Conservation (phyloP, 2,888 invertebrate species). For the Scelioninae gen. 2 region DNA sequence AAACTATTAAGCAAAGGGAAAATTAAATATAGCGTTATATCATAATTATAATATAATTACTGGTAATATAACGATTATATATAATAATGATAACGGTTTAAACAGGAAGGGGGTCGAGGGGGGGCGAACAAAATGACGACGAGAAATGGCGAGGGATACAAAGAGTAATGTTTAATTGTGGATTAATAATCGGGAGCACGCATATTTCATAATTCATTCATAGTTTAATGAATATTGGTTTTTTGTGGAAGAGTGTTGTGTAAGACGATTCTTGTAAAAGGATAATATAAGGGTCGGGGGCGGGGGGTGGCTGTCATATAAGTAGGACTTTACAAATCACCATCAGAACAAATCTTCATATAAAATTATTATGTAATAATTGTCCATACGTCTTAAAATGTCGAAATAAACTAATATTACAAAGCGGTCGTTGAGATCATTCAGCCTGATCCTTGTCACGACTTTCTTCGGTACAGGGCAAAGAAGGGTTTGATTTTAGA, state of each 20-base stretch:
- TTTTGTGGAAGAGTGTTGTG: conserved; percentile 68
- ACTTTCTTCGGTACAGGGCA: too few species aligned
- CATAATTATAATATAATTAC: conserved; percentile 73
- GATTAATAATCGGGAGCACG: conserved; percentile 69
- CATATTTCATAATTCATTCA: conserved; percentile 72
- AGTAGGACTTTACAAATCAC: conserved; percentile 66
- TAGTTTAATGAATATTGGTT: conserved; percentile 68
- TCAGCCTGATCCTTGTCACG: too few species aligned
- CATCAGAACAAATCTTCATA: conserved; percentile 72
- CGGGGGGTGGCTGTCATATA: conserved; percentile 46
- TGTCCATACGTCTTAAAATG: conserved; percentile 75
- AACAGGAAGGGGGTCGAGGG: conserved; percentile 42
- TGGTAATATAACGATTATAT: conserved; percentile 73
- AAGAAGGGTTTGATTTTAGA: too few species aligned
- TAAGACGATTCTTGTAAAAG: conserved; percentile 65
- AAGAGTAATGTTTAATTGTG: conserved; percentile 70
- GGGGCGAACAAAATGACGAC: conserved; percentile 6
- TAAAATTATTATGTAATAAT: conserved; percentile 75
- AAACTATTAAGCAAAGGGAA: conserved; percentile 61
- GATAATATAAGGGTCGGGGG: conserved; percentile 58
- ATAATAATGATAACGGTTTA: conserved; percentile 70
- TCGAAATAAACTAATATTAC: conserved; percentile 74
- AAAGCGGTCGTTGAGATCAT: too few species aligned
- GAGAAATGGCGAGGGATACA: conserved; percentile 39
- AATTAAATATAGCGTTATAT: conserved; percentile 73